phyloP scores from a whole-genome alignment of 2,113 vertebrate species.

The Callipepla squamata region DNA sequence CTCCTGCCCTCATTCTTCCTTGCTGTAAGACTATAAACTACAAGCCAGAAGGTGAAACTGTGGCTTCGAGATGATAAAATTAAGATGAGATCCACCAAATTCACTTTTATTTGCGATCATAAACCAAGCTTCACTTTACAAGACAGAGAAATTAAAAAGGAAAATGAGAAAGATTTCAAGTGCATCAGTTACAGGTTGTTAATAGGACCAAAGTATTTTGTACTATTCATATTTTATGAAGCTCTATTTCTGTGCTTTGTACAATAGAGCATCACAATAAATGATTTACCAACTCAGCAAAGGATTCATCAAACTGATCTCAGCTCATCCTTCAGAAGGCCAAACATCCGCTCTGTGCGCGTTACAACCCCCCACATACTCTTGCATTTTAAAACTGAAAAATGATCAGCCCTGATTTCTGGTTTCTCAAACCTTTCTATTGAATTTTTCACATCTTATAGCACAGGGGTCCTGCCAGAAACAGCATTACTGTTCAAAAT shows the following conservation, averaged over 20 bases:
- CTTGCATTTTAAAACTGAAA: not conserved
- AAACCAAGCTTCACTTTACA: conserved; percentile 65
- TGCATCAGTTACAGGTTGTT: conserved; percentile 69
- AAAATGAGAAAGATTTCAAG: conserved; percentile 69
- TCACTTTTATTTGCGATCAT: conserved; percentile 66
- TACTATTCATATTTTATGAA: conserved; percentile 82
- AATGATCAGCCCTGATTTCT: not conserved
- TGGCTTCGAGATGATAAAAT: conserved; percentile 44
- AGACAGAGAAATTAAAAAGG: conserved; percentile 64
- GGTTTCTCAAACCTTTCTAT: not conserved
- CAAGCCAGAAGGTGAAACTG: conserved; percentile 37
- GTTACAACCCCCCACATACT: not conserved
- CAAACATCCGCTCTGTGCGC: conserved; percentile 15
- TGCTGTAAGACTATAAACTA: not conserved
- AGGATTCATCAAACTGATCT: conserved; percentile 67
- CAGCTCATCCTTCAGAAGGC: conserved; percentile 33
- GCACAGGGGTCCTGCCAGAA: not conserved
- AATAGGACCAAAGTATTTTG: conserved; percentile 72
- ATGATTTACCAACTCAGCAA: conserved; percentile 71
- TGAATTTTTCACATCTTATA: not conserved
- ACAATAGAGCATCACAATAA: conserved; percentile 75
- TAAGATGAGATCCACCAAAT: conserved; percentile 55
- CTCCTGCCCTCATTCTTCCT: not conserved
- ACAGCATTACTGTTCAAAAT: not conserved
- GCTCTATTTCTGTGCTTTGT: conserved; percentile 72